A percentile compares a stretch with the other conserved stretches of the same genome.
Evolutionary conservation across 2,113 vertebrate genomes (phyloP).

Genomic region (Sinocyclocheilus anshuiensis): DNA sequence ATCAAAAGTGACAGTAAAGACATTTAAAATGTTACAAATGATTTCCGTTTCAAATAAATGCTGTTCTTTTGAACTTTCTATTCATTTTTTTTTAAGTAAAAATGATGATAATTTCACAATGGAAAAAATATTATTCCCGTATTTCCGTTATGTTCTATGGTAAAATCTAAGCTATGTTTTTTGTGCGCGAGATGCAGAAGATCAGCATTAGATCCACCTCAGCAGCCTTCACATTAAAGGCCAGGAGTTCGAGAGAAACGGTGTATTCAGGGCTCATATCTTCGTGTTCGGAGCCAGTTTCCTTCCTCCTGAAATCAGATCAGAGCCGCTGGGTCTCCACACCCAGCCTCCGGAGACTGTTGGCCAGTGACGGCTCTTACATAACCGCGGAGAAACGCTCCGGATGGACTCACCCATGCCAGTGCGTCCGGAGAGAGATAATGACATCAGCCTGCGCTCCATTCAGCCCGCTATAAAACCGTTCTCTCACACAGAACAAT

Average conservation of each 20-base stretch:
- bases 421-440: conserved; percentile 23
- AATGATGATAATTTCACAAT: too few species aligned
- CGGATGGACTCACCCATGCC: conserved; percentile 36
- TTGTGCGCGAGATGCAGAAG: too few species aligned
- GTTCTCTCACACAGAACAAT: not conserved
- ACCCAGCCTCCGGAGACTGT: conserved; percentile 51
- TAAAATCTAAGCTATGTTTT: too few species aligned
- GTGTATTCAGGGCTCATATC: not conserved
- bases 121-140: too few species aligned
- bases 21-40: too few species aligned
- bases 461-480: conserved; percentile 37
- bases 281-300: conserved; percentile 37
- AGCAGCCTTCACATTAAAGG: not conserved
- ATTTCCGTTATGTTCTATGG: too few species aligned
- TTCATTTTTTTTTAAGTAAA: too few species aligned
- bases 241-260: not conserved
- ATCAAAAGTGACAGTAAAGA: too few species aligned
- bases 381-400: conserved; percentile 14
- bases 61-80: too few species aligned
- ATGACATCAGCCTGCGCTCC: conserved; percentile 24
- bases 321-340: conserved; percentile 49
- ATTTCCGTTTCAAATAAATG: too few species aligned
- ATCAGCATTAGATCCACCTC: not conserved
- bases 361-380: conserved; percentile 8
- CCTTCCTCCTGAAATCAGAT: conserved; percentile 64